Conservation (phyloP, 2,113 vertebrate genomes). For the Cyphomyrus discorhynchus region DNA sequence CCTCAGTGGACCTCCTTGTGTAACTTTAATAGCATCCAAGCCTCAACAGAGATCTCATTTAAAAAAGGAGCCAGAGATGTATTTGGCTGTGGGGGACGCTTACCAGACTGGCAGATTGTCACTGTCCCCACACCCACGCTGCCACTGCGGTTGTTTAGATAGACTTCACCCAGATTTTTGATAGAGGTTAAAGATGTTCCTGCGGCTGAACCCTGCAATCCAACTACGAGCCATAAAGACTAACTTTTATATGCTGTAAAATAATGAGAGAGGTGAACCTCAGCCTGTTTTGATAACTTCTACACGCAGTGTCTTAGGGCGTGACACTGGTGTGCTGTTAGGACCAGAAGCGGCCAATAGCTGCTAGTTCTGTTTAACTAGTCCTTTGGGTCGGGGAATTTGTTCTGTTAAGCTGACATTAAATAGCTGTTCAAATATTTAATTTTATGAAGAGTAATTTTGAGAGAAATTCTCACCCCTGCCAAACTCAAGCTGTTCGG, state of each 20-base stretch:
- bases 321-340: background rate
- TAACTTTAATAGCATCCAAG: background rate
- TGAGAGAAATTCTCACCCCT: background rate
- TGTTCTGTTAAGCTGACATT: background rate
- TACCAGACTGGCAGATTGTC: background rate
- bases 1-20: background rate
- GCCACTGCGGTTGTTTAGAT: background rate
- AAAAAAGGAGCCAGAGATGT: background rate
- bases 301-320: background rate
- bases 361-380: background rate
- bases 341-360: background rate
- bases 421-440: background rate
- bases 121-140: background rate
- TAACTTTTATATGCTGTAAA: background rate
- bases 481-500: background rate
- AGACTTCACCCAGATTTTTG: background rate
- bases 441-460: background rate
- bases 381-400: background rate
- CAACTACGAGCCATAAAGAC: background rate
- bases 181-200: background rate
- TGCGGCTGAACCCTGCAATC: background rate
- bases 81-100: background rate
- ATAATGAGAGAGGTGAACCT: background rate
- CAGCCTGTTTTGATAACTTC: background rate
- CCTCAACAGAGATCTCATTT: background rate